Evolutionary conservation across 2,113 vertebrate species (phyloP).

Genomic region (Tyto alba): DNA sequence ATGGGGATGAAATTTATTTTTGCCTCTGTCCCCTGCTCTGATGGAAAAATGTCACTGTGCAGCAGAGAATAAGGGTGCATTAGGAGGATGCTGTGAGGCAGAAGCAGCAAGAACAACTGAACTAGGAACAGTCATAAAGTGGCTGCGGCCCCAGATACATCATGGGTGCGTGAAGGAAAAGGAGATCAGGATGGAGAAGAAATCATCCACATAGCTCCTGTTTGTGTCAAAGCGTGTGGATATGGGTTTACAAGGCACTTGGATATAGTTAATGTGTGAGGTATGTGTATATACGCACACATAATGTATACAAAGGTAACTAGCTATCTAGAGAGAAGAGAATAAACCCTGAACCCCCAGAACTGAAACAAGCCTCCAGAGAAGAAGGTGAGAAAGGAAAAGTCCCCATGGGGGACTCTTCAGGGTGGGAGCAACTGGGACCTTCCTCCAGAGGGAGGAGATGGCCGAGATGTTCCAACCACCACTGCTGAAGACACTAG

Average conservation of each 20-base stretch:
- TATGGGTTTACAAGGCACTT: not conserved
- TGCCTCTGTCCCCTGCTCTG: not conserved
- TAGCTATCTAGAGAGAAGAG: not conserved
- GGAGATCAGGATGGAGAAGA: not conserved
- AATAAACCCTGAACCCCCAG: not conserved
- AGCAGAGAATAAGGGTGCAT: not conserved
- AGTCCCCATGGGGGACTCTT: too few species aligned
- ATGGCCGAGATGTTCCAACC: not conserved
- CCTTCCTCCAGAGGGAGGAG: not conserved
- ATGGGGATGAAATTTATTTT: not conserved
- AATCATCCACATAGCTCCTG: not conserved
- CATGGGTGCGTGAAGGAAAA: not conserved
- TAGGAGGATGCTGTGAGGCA: not conserved
- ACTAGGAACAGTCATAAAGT: not conserved
- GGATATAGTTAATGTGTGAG: not conserved
- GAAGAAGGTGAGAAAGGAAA: not conserved
- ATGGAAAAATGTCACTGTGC: not conserved
- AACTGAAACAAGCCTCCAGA: not conserved
- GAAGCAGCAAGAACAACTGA: not conserved
- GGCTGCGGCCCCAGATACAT: not conserved
- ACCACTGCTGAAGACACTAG: not conserved
- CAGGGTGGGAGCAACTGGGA: accelerated
- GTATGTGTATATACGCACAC: too few species aligned
- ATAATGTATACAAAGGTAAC: not conserved
- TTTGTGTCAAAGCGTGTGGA: not conserved